phyloP scores from a whole-genome alignment of 2,888 invertebrate species.

The Aquatica leii region DNA sequence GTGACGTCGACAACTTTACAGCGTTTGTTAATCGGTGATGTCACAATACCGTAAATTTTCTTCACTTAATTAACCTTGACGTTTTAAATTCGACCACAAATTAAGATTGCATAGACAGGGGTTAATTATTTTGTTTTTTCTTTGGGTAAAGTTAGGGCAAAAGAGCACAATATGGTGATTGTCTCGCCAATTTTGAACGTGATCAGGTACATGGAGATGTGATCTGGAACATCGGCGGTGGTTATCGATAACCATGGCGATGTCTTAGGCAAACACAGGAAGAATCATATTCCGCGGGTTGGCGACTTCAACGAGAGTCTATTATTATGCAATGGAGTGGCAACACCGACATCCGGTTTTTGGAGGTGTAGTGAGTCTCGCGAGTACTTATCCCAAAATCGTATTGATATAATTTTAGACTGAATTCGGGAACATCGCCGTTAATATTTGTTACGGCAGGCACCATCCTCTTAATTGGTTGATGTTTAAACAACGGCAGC shows the following conservation, averaged over 20 bases:
- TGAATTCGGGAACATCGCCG: constrained; percentile 84
- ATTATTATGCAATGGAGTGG: constrained; percentile 95
- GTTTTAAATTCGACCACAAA: too few relatives aligned
- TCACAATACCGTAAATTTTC: too few relatives aligned
- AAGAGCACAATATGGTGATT: constrained; percentile 88
- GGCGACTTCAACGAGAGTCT: constrained; percentile 97
- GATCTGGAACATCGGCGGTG: constrained; percentile 95
- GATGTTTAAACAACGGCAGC: constrained; percentile 98
- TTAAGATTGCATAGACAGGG: too few relatives aligned
- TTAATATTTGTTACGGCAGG: constrained; percentile 97
- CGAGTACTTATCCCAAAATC: too few relatives aligned
- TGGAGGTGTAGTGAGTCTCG: not conserved
- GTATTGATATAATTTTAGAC: constrained; percentile 72
- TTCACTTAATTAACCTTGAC: too few relatives aligned
- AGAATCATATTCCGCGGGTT: constrained; percentile 96
- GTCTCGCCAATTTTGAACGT: constrained; percentile 90
- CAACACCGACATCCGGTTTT: constrained; percentile 95
- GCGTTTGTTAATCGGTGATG: too few relatives aligned
- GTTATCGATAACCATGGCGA: constrained; percentile 87
- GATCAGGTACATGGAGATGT: constrained; percentile 82
- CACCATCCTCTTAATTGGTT: constrained; percentile 99
- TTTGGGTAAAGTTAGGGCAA: too few relatives aligned
- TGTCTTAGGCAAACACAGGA: constrained; percentile 93
- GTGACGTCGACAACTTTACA: too few relatives aligned
- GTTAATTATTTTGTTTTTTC: too few relatives aligned